A percentile compares a stretch with the other conserved stretches of the same genome.
phyloP scores from a whole-genome alignment of 2,888 invertebrate species.

The Xestoiulus laeticollis region DNA sequence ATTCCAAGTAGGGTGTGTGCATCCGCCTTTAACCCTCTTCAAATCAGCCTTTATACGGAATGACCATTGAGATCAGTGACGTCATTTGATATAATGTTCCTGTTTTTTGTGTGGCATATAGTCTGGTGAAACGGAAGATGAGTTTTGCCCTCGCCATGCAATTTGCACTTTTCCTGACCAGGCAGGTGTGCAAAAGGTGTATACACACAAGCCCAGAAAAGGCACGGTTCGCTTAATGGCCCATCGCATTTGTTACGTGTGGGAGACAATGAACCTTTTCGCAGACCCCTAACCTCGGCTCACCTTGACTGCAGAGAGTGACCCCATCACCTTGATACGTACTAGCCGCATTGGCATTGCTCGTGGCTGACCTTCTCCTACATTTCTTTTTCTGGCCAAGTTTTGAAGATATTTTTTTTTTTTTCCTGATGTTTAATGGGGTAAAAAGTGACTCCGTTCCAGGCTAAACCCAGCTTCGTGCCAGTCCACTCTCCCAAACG shows the following conservation, averaged over 20 bases:
- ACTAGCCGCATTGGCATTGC: conserved; percentile 41
- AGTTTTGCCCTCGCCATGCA: neutral
- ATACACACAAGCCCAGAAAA: neutral
- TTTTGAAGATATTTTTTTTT: neutral
- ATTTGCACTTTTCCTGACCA: neutral
- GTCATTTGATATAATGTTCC: neutral
- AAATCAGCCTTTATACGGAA: too few species aligned
- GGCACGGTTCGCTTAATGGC: neutral
- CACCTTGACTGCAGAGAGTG: conserved; percentile 35
- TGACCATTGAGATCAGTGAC: neutral
- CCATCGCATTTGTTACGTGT: neutral
- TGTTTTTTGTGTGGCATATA: neutral
- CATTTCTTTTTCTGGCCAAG: conserved; percentile 40
- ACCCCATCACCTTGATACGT: conserved; percentile 37
- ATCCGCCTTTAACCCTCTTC: too few species aligned
- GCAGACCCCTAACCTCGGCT: conserved; percentile 40
- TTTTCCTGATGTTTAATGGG: conserved; percentile 25
- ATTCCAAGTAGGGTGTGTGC: too few species aligned
- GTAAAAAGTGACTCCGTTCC: conserved; percentile 38
- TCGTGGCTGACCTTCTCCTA: conserved; percentile 43
- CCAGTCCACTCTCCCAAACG: neutral
- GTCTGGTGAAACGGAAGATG: neutral
- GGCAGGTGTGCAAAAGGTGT: neutral
- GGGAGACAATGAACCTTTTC: conserved; percentile 24
- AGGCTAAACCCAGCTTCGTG: conserved; percentile 41